These are phyloP conservation scores for Trypoxylon attenuatum DNA, from an alignment of 2,888 invertebrate species.

Conservation along the genomic window DNA sequence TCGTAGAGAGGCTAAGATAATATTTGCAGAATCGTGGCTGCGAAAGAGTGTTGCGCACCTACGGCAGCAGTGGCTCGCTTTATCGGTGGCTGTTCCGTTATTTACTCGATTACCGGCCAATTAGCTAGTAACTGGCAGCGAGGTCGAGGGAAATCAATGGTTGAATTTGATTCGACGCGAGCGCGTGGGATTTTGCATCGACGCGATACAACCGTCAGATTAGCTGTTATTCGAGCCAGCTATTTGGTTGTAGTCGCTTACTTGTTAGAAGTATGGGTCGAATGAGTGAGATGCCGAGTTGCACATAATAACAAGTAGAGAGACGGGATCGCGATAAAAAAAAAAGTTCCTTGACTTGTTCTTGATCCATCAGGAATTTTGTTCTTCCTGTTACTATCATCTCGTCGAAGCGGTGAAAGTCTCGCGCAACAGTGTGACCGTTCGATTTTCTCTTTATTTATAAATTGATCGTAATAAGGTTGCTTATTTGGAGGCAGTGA, in stretches of 20 bases:
- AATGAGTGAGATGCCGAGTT: too few species aligned
- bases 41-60: constrained; percentile 4
- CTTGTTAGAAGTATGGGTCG: too few species aligned
- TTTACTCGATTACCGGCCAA: constrained; percentile 37
- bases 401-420: constrained; percentile 36
- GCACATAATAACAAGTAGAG: constrained; percentile 10
- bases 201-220: constrained; percentile 8
- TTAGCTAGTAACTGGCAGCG: constrained; percentile 24
- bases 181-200: constrained; percentile 5
- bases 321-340: constrained; percentile 18
- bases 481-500: neutral
- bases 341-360: constrained; percentile 42
- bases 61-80: constrained; percentile 9
- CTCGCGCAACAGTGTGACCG: constrained; percentile 7
- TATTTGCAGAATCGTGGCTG: too few species aligned
- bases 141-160: constrained; percentile 29
- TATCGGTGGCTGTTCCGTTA: constrained; percentile 34
- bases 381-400: constrained; percentile 17
- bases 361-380: constrained; percentile 32
- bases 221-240: too few species aligned
- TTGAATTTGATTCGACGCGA: constrained; percentile 1
- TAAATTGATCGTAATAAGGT: constrained; percentile 17
- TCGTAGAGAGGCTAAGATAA: too few species aligned
- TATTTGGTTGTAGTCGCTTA: too few species aligned
- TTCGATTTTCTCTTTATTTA: constrained; percentile 13